A percentile compares a stretch with the other conserved stretches of the same genome.
Evolutionary conservation across 2,888 invertebrate genomes (phyloP).

Genomic region (Nemoura dubitans): DNA sequence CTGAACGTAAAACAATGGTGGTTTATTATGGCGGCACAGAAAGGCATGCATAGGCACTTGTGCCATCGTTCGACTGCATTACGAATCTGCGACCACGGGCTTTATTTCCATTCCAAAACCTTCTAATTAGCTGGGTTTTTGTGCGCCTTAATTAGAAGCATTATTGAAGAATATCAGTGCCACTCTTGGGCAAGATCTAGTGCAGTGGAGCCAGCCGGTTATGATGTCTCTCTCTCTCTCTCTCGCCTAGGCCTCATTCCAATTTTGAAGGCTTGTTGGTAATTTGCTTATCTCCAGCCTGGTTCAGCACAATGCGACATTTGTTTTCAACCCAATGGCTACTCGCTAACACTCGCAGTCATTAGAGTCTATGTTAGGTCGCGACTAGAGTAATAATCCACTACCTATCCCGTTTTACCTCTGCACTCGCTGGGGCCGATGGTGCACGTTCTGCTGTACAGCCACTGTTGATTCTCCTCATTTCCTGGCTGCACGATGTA

Average conservation of each 20-base stretch:
- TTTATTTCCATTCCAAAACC: constrained; percentile 2
- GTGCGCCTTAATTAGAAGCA: constrained; percentile 28
- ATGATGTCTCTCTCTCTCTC: not conserved
- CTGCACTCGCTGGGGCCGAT: not conserved
- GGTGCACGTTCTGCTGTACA: not conserved
- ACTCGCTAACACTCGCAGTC: constrained; percentile 7
- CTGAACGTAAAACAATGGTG: constrained; percentile 35
- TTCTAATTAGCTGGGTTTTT: constrained; percentile 25
- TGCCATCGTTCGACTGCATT: constrained; percentile 1
- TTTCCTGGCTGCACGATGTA: constrained; percentile 37
- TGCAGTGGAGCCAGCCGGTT: not conserved
- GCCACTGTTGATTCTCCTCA: constrained; percentile 32
- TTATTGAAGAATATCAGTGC: constrained; percentile 24
- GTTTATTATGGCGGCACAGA: constrained; percentile 34
- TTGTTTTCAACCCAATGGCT: constrained; percentile 22
- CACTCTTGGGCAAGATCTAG: not conserved
- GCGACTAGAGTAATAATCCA: constrained; percentile 28
- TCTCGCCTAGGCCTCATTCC: not conserved
- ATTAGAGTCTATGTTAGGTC: constrained; percentile 32
- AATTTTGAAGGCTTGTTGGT: not conserved
- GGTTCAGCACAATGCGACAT: constrained; percentile 22
- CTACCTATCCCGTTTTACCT: constrained; percentile 15
- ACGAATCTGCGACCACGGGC: not conserved
- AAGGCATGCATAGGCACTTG: constrained; percentile 20
- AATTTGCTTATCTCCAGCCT: constrained; percentile 38